Conservation (phyloP, 2,888 invertebrate genomes). For the Mechanitis mazaeus region DNA sequence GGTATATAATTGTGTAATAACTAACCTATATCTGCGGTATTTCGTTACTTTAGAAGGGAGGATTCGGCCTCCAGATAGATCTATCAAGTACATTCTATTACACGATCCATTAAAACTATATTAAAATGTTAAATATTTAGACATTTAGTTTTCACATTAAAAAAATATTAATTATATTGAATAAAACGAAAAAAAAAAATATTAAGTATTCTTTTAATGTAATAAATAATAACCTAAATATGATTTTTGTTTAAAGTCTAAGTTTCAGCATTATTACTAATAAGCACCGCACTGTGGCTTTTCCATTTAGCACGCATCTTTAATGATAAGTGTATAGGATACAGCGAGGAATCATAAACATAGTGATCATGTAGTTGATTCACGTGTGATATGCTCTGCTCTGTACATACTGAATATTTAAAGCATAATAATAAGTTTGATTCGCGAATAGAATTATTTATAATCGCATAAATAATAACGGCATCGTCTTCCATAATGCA, state of each 20-base stretch:
- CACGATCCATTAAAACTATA: background rate
- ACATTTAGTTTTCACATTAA: no score
- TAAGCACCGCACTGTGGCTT: no score
- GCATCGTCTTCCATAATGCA: conserved; percentile 30
- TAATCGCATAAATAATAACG: conserved; percentile 30
- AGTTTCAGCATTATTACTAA: no score
- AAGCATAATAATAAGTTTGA: conserved; percentile 33
- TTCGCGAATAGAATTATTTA: conserved; percentile 38
- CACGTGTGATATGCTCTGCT: conserved; percentile 47
- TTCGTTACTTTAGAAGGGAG: conserved; percentile 2
- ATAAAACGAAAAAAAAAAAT: no score
- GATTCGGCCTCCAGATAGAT: conserved; percentile 3
- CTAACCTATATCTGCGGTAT: conserved; percentile 1
- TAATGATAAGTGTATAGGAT: conserved; percentile 31
- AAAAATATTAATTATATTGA: no score
- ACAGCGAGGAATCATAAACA: conserved; percentile 48
- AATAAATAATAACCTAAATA: no score
- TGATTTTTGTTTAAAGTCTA: no score
- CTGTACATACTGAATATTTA: conserved; percentile 53
- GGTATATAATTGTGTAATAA: background rate
- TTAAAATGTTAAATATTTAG: no score
- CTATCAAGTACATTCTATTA: background rate
- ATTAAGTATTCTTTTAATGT: no score
- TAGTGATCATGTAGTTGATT: conserved; percentile 42
- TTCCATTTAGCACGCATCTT: conserved; percentile 8